Base-by-base conservation (phyloP, 2,888 invertebrate genomes). In the Xestia xanthographa region DNA sequence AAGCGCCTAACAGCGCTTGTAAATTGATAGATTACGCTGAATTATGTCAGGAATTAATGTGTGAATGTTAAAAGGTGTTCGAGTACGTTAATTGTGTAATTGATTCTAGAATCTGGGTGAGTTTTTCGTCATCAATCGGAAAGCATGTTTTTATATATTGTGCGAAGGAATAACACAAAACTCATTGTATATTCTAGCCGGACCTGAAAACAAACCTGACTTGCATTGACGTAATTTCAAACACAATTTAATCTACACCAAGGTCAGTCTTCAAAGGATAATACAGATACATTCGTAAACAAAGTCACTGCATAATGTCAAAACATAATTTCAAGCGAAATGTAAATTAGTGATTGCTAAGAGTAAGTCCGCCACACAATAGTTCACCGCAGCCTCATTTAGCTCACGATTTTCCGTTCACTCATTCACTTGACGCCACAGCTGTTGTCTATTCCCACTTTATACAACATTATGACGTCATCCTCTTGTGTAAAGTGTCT, bases 11-110 rank as follows among this genome's bases (percentile, higher is more conserved):
- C 45, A 63, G 48, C 71, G 63, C 74, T 78, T 70, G 75, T 80
- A 78, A 85, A 86, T 80, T 82, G 67, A 82, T 79, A 80, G 82
- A 86, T 87, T 84, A 82, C 34, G 26, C 58, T 56, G 63, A 74
- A 74, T 81, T 81, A 68, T 50, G 68, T 56, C 43, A 12, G 20
- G 20, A 63, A 63, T 78, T 67, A 62, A 62, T 70, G 65, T 53
- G 56, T 66, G 63, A 71, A 66, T 67, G 5, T 17, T 67, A n/a
- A 17, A 53, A 65, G 38, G 29, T 38, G 58, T 41, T 41, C 4
- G 5, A 45, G 20, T 69, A n/a, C 58, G 50, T 48, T 71, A 38
- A 66, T 68, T 65, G 50, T 22, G 12, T 63, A 12, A 70, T 45
- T 77, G 53, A 29, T 56, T 63, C 5, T 41, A 17, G 8, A 53